Conservation (phyloP, 2,113 vertebrate species). For the Chionomys nivalis region DNA sequence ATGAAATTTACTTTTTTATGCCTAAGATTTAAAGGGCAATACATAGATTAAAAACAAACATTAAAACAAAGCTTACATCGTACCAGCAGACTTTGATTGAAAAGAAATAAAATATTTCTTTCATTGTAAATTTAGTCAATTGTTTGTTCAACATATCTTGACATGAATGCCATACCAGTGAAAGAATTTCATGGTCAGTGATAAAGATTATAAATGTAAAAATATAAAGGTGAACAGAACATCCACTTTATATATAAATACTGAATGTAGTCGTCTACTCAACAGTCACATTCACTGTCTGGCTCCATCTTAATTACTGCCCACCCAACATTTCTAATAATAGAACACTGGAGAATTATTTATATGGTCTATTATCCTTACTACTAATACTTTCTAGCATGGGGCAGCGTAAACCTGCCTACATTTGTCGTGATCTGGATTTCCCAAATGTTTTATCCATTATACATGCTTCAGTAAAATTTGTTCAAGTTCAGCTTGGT, state of each 20-base stretch:
- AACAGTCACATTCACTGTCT: background rate
- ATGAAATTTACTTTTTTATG: background rate
- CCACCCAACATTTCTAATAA: background rate
- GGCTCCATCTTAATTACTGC: background rate
- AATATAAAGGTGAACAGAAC: background rate
- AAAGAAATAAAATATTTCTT: slow-evolving; percentile 28
- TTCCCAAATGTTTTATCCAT: background rate
- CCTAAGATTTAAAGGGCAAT: background rate
- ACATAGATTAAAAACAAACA: background rate
- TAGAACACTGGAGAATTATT: background rate
- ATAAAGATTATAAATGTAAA: background rate
- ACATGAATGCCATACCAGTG: background rate
- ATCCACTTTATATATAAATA: background rate
- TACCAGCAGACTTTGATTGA: background rate
- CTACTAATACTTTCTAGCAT: background rate
- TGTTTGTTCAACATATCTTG: background rate
- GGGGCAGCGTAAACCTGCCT: background rate
- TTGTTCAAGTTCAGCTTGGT: background rate
- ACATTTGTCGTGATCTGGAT: background rate
- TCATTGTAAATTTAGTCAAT: background rate
- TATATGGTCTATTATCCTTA: background rate
- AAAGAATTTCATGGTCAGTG: too few relatives aligned
- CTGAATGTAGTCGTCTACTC: background rate
- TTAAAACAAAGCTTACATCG: background rate
- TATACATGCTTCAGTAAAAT: background rate